Base-by-base conservation (phyloP, 1,140 invertebrate genomes). In the Fopius arisanus region DNA sequence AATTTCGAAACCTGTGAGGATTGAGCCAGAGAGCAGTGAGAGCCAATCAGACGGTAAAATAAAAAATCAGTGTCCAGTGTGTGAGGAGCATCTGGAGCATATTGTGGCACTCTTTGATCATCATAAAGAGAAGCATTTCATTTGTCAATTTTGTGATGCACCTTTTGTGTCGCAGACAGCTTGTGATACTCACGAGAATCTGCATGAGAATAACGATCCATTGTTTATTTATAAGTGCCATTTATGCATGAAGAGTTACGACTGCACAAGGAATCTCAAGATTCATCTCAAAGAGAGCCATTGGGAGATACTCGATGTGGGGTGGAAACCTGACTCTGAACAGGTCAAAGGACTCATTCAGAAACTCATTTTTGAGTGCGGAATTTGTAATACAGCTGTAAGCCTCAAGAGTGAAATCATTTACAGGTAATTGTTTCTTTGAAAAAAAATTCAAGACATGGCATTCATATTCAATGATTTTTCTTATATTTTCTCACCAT, bases 171-270 rank as follows among this genome's bases (percentile, higher is more conserved):
- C 79, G 0, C 79, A 82, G 75, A 21, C 78, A 2, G 67, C 73
- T 23, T 79, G 79, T n/a, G 80, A 85, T 7, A 78, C 74, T 3
- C 84, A 86, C 66, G 54, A 66, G 48, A 82, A 69, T 62, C 70
- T 78, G 21, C 85, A 86, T 16, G 59, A 81, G 12, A 82, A 78
- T 23, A 77, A 72, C 5, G 80, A 84, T 65, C 76, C 84, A 0
- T 65, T 75, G 23, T 75, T 78, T 66, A 81, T 82, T 0, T 83
- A 82, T 10, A 85, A 85, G 40, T 86, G 84, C 73, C 83, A 85
- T 23, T 54, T 79, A 41, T 85, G 84, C 74, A 48, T 63, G 6
- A 78, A 81, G 48, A 79, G 74, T n/a, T 85, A 84, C 40, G 75
- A 82, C 16, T 59, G 78, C 1, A 79, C 82, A 69, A 76, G 80